phyloP scores from a whole-genome alignment of 2,888 invertebrate species.

The Drosophila helvetica region DNA sequence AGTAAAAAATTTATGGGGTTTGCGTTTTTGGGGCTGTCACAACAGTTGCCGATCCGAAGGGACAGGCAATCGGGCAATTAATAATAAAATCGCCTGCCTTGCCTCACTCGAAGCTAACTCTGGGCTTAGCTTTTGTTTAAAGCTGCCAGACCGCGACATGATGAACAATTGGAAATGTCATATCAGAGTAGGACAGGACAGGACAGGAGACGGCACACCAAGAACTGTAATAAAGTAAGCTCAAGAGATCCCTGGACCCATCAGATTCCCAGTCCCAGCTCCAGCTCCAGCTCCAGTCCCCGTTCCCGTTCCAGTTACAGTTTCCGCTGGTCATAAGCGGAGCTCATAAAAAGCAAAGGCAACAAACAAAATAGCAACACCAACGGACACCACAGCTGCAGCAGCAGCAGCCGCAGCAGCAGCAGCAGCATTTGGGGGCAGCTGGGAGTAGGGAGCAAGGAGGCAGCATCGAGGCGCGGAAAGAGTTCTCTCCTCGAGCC shows the following conservation, averaged over 20 bases:
- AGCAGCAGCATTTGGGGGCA: too few relatives aligned
- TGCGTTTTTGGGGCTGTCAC: constrained; percentile 44
- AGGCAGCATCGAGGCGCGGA: neutral
- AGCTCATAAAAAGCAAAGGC: constrained; percentile 68
- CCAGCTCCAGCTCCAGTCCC: neutral
- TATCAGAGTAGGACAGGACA: constrained; percentile 19
- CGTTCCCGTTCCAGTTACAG: constrained; percentile 9
- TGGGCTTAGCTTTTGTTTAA: constrained; percentile 18
- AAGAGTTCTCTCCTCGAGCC: constrained; percentile 30
- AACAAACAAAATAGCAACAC: constrained; percentile 40
- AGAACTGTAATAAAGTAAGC: constrained; percentile 66
- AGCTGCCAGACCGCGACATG: constrained; percentile 39
- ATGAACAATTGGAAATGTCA: constrained; percentile 74
- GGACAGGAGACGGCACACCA: neutral
- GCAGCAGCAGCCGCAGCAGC: constrained; percentile 10
- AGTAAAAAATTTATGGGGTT: constrained; percentile 80
- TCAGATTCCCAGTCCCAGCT: constrained; percentile 2
- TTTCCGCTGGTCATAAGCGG: constrained; percentile 50
- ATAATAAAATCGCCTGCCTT: constrained; percentile 50
- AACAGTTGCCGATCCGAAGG: constrained; percentile 69
- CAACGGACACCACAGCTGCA: constrained; percentile 20
- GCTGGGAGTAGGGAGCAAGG: too few relatives aligned
- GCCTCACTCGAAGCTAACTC: constrained; percentile 31
- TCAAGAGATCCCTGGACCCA: constrained; percentile 33
- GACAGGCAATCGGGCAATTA: constrained; percentile 64